Conservation (phyloP, 2,888 invertebrate genomes). For the Netelia melanura region DNA sequence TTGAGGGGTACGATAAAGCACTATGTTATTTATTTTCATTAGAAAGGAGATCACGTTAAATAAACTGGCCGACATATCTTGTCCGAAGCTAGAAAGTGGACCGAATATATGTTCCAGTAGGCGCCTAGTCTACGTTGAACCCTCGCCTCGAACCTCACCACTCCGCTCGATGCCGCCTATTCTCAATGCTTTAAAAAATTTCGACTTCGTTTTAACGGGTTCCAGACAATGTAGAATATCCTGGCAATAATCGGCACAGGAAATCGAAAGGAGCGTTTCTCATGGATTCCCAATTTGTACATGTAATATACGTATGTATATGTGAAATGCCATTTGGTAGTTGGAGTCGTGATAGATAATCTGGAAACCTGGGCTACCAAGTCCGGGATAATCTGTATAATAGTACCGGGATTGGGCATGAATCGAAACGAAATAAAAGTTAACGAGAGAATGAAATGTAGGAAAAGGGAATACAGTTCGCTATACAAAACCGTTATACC, state of each 20-base stretch:
- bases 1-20: constrained; percentile 41
- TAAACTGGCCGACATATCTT: not conserved
- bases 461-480: constrained; percentile 18
- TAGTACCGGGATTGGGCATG: constrained; percentile 13
- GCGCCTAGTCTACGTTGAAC: no score
- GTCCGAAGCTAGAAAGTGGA: not conserved
- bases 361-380: constrained; percentile 6
- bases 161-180: no score
- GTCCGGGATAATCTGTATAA: constrained; percentile 27
- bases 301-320: not conserved
- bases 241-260: no score
- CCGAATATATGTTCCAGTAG: no score
- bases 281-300: no score
- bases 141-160: no score
- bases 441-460: constrained; percentile 21
- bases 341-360: constrained; percentile 32
- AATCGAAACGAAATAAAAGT: constrained; percentile 32
- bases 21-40: constrained; percentile 38
- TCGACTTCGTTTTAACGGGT: no score
- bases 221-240: no score
- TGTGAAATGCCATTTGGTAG: constrained; percentile 25
- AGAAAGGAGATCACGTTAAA: not conserved
- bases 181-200: no score
- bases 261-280: no score
- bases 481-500: constrained; percentile 58